Base-by-base conservation (phyloP, 2,888 invertebrate genomes). In the Drosophila paranaensis region DNA sequence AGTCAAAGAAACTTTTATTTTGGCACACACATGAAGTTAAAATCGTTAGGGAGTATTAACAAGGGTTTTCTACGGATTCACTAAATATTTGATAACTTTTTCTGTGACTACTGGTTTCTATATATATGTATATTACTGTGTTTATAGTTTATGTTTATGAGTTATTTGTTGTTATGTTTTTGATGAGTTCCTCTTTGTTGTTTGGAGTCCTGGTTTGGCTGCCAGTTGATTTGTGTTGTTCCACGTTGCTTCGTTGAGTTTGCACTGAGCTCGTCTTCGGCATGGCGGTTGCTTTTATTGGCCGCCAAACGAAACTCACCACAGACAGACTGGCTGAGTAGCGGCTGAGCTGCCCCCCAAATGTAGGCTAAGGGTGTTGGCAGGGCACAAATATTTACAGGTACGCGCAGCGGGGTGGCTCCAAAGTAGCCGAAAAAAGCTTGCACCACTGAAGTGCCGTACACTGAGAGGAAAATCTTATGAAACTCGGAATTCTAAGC, bases 301-400 rank as follows among this genome's bases (percentile, higher is more conserved):
- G 88, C 82, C 71, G 75, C 69, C 76, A 69, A 61, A 42, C 13
- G 60, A 74, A 83, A 87, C 58, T 83, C 90, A 90, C 88, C 90
- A 88, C 77, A 75, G 82, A 77, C 75, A 69, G 48, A 40, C 68
- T 76, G 88, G 72, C 78, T 74, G 65, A 57, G 72, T 37, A 80
- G 43, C 54, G 60, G 63, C 60, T 56, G 40, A 46, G 45, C 48
- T 11, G 35, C 33, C 50, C 50, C 74, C 69, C 56, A 65, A 48
- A 55, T 39, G 45, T 35, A 11, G 40, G 60, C 48, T 25, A 14
- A 48, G 48, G 46, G 58, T 56, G 55, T 60, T 69, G 58, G 66
- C 73, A 74, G 82, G 82, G 79, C 64, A 77, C 75, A 84, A 82
- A 82, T 82, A 82, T 87, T 84, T 85, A 81, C 88, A 89, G 89